A percentile compares a stretch with the other conserved stretches of the same genome.
Evolutionary conservation across 2,888 invertebrate genomes (phyloP).

Genomic region (Aricia artaxerxes): DNA sequence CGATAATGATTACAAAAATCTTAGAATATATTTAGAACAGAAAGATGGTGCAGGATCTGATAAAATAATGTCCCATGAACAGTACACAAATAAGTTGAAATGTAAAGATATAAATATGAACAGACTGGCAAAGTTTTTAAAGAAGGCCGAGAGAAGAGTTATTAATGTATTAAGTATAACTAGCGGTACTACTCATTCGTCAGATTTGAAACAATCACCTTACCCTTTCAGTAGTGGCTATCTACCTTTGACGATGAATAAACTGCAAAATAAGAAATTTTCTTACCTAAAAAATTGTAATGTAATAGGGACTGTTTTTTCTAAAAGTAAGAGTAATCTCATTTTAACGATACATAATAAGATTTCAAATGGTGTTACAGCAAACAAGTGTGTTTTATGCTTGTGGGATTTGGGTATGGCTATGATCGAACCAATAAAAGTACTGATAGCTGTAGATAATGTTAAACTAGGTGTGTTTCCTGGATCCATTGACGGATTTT

Average conservation of each 20-base stretch:
- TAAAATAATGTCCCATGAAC: slow-evolving; percentile 60
- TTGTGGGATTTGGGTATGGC: slow-evolving; percentile 67
- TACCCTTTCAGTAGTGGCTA: slow-evolving; percentile 66
- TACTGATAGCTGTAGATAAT: slow-evolving; percentile 62
- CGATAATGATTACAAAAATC: slow-evolving; percentile 52
- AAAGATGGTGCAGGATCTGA: slow-evolving; percentile 65
- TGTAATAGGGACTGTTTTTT: slow-evolving; percentile 55
- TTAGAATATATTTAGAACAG: slow-evolving; percentile 68
- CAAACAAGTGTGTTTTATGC: slow-evolving; percentile 56
- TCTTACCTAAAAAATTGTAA: slow-evolving; percentile 52
- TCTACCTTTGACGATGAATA: slow-evolving; percentile 51
- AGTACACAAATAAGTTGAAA: slow-evolving; percentile 59
- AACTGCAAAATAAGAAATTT: slow-evolving; percentile 44
- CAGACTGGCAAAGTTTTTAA: slow-evolving; percentile 61
- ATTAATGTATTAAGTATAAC: slow-evolving; percentile 58
- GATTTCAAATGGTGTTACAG: slow-evolving; percentile 38
- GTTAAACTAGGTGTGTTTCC: slow-evolving; percentile 56
- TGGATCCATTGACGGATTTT: slow-evolving; percentile 61
- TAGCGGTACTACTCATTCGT: slow-evolving; percentile 49
- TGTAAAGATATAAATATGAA: slow-evolving; percentile 52
- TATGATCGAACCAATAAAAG: slow-evolving; percentile 58
- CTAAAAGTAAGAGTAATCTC: slow-evolving; percentile 59
- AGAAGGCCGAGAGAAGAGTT: slow-evolving; percentile 58
- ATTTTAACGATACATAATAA: slow-evolving; percentile 62
- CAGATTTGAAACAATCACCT: slow-evolving; percentile 54